Evolutionary conservation across 2,888 invertebrate genomes (phyloP), one percentile per base, ranked within the genome.

Genomic region (Isotomurus palustris): DNA sequence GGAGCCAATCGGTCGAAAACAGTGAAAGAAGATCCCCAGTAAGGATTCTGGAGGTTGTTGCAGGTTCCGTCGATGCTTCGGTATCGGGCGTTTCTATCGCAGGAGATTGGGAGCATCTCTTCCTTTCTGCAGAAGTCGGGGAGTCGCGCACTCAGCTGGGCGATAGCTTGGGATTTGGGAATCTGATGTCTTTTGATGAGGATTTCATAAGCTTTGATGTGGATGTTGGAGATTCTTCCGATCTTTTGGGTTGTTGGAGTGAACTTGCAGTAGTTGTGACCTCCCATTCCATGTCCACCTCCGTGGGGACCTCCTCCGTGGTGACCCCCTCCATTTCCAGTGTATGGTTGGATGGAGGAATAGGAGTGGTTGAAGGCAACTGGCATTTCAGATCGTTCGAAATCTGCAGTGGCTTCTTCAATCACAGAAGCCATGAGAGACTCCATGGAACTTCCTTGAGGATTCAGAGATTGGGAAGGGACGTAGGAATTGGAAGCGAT

Each of bases 221-320:
- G 57, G 32, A 66, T 53, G 41, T 71, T 69, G 25, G 64, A 66
- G 22, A 62, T 52, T 28, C 60, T 57, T 6, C 69, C 71, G 28
- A 71, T 69, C 56, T 68, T 68, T 47, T 67, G 58, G 3, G 69
- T 66, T 22, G 62, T 61, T 2, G 68, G 61, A 14, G 71, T 68
- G 44, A 68, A 71, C 56, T 71, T 71, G 58, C 67, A 67, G 45
- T 70, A 70, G 29, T 67, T 66, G 25, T 69, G 69, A 8, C 66
- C 66, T 10, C 58, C 49, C 60, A 60, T 62, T 41, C 66, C 66
- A 50, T 66, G 66, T 21, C 56, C 51, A 3, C 25, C 29, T 14
- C 56, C 53, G 25, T 53, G 50, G 12, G 43, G 51, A 2, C 38
- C 47, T 24, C 57, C 54, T 19, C 49, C 45, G 41, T 51, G 47